Conservation (phyloP, 1,140 invertebrate species). For the Pissodes strobi region DNA sequence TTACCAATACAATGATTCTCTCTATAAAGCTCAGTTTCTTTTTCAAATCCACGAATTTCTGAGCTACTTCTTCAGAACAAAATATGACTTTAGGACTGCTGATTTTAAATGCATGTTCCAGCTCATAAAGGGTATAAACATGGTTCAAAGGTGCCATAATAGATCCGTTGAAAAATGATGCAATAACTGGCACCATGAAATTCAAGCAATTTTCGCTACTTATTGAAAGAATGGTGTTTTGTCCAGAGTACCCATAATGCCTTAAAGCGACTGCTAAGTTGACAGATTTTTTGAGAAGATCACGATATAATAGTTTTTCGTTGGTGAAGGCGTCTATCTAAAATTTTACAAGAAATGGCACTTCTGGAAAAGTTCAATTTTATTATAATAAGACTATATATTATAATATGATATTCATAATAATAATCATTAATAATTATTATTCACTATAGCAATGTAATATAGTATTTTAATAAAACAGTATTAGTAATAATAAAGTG, state of each 20-base stretch:
- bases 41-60: slow-evolving; percentile 40
- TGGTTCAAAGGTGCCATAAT: slow-evolving; percentile 63
- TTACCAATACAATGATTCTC: slow-evolving; percentile 40
- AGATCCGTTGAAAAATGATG: slow-evolving; percentile 59
- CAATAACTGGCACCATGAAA: slow-evolving; percentile 59
- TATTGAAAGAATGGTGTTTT: slow-evolving; percentile 56
- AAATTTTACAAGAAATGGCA: no score
- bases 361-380: no score
- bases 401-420: no score
- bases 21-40: slow-evolving; percentile 32
- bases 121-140: slow-evolving; percentile 61
- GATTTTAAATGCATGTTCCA: slow-evolving; percentile 58
- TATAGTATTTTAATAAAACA: no score
- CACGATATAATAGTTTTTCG: slow-evolving; percentile 16
- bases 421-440: no score
- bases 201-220: slow-evolving; percentile 63
- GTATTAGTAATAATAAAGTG: no score
- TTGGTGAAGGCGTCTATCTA: slow-evolving; percentile 10
- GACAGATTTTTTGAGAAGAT: slow-evolving; percentile 32
- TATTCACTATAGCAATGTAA: no score
- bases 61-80: slow-evolving; percentile 46
- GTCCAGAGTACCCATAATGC: slow-evolving; percentile 24
- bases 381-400: no score
- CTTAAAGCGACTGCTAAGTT: slow-evolving; percentile 35
- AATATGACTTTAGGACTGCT: slow-evolving; percentile 60